Base-by-base conservation (phyloP, 2,888 invertebrate genomes). In the Pegoplata infirma region DNA sequence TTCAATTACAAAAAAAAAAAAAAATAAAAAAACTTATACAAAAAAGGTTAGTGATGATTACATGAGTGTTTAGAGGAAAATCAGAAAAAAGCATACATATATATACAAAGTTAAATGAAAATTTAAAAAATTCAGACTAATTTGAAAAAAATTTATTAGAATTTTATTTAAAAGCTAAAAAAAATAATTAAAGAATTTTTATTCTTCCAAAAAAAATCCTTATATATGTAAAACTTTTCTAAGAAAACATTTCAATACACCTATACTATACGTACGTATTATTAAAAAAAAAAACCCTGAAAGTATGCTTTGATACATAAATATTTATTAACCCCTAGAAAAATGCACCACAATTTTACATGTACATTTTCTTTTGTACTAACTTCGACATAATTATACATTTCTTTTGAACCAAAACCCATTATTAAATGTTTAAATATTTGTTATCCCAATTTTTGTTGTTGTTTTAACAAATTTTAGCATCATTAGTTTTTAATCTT, bases 201-300 rank as follows among this genome's bases (percentile, higher is more conserved):
- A n/a, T n/a, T n/a, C n/a, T n/a, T 32, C 3, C 6, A 32, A 10
- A 10, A 7, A 32, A 1, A n/a, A n/a, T n/a, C n/a, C n/a, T n/a
- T n/a, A n/a, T n/a, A n/a, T n/a, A n/a, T n/a, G n/a, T n/a, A n/a
- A n/a, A n/a, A n/a, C n/a, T n/a, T n/a, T n/a, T n/a, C n/a, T n/a
- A n/a, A n/a, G n/a, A n/a, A n/a, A n/a, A n/a, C n/a, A n/a, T n/a
- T n/a, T n/a, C n/a, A n/a, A n/a, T n/a, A n/a, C n/a, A n/a, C n/a
- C n/a, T n/a, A n/a, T n/a, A n/a, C n/a, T n/a, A n/a, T n/a, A n/a
- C n/a, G n/a, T n/a, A n/a, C n/a, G n/a, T n/a, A n/a, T n/a, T n/a
- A n/a, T n/a, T n/a, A n/a, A n/a, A n/a, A n/a, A n/a, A n/a, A 56
- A 72, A 67, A 63, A 75, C 79, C 79, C 79, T 75, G 79, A 79